A percentile compares a stretch with the other conserved stretches of the same genome.
phyloP scores from a whole-genome alignment of 2,113 vertebrate species.

The Chaetodon trifascialis region DNA sequence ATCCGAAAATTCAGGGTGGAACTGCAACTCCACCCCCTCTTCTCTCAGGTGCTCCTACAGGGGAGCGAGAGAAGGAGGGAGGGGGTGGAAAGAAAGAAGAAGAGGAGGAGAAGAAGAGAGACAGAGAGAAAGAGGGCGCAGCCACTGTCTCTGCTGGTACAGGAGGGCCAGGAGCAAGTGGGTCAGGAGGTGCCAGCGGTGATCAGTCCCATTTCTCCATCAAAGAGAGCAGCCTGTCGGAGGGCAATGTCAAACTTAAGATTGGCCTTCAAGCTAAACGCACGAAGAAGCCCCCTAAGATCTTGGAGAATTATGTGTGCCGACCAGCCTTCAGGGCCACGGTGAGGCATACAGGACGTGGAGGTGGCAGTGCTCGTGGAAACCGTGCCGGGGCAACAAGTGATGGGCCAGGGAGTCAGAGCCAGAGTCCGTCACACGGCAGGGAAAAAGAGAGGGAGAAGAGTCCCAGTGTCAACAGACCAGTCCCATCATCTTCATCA shows the following conservation, averaged over 20 bases:
- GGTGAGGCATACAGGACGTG: constrained; percentile 83
- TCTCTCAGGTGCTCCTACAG: constrained; percentile 71
- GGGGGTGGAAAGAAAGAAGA: constrained; percentile 85
- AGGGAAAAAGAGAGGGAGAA: constrained; percentile 82
- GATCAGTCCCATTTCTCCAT: constrained; percentile 93
- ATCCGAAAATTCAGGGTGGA: constrained; percentile 85
- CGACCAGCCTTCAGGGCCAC: constrained; percentile 96
- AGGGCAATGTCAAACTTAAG: constrained; percentile 97
- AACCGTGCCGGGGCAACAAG: constrained; percentile 69
- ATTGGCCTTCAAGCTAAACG: constrained; percentile 97
- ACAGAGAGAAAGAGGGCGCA: constrained; percentile 80
- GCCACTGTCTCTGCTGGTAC: constrained; percentile 36
- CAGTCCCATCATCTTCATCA: constrained; percentile 59
- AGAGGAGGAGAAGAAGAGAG: constrained; percentile 84
- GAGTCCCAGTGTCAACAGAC: constrained; percentile 74
- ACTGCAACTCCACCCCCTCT: constrained; percentile 80
- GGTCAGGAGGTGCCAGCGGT: constrained; percentile 47
- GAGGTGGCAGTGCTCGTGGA: constrained; percentile 72
- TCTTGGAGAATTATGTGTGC: constrained; percentile 97
- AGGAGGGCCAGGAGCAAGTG: constrained; percentile 56
- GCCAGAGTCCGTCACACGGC: constrained; percentile 70
- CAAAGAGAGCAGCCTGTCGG: constrained; percentile 94
- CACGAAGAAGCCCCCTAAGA: constrained; percentile 98
- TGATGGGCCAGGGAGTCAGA: constrained; percentile 63
- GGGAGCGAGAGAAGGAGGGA: constrained; percentile 84